Conservation (phyloP, 1,140 invertebrate genomes). For the Parasteatoda tepidariorum region DNA sequence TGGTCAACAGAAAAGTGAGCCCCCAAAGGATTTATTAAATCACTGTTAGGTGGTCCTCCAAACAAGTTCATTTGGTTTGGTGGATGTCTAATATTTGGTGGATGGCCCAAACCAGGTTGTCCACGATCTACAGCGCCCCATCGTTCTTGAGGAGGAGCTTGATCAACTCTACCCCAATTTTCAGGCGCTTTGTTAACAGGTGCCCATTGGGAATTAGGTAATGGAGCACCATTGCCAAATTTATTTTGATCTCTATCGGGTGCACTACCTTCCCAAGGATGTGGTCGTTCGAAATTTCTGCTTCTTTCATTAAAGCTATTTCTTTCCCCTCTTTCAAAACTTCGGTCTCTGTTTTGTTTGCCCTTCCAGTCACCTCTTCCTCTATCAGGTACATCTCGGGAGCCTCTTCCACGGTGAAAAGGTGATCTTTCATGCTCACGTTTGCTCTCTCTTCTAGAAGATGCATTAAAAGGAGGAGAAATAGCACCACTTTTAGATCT, state of each 20-base stretch:
- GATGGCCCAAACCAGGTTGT: neutral
- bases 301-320: conserved; percentile 19
- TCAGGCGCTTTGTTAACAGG: conserved; percentile 34
- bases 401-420: conserved; percentile 19
- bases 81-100: conserved; percentile 31
- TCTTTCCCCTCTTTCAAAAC: conserved; percentile 19
- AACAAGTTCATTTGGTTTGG: conserved; percentile 39
- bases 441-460: conserved; percentile 3
- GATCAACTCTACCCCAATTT: conserved; percentile 35
- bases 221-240: neutral
- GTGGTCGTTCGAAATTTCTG: conserved; percentile 22
- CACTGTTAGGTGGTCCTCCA: conserved; percentile 1
- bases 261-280: conserved; percentile 28
- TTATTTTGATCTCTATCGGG: conserved; percentile 28
- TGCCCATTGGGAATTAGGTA: conserved; percentile 31
- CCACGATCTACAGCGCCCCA: conserved; percentile 28
- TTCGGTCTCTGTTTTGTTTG: conserved; percentile 1
- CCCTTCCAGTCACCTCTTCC: conserved; percentile 38
- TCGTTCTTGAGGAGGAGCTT: conserved; percentile 24
- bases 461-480: conserved; percentile 21
- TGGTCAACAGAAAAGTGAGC: conserved; percentile 39
- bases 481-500: conserved; percentile 28
- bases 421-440: conserved; percentile 22
- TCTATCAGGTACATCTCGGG: conserved; percentile 13
- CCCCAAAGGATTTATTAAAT: conserved; percentile 27